Evolutionary conservation across 2,888 invertebrate species (phyloP).

Genomic region (Caenorhabditis plicata): DNA sequence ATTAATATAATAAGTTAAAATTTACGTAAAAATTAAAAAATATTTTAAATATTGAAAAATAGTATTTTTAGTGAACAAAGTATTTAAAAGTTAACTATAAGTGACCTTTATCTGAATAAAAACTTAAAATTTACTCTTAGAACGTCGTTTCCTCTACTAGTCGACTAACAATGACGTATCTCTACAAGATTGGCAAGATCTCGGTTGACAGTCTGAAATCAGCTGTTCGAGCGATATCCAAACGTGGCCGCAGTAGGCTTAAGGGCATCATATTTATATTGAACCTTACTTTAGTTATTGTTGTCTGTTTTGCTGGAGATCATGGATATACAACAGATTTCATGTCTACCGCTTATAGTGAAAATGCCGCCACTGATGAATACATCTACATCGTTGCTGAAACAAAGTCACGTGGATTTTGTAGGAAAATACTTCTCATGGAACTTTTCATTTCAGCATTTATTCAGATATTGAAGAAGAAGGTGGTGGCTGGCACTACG

Average conservation of each 20-base stretch:
- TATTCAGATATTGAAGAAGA: constrained; percentile 20
- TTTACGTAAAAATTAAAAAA: no score
- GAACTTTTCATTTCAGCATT: neutral
- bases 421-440: neutral
- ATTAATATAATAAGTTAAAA: no score
- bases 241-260: constrained; percentile 16
- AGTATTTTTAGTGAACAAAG: no score
- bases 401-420: constrained; percentile 25
- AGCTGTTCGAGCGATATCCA: constrained; percentile 8
- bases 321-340: constrained; percentile 20
- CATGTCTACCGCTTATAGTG: constrained; percentile 35
- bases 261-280: neutral
- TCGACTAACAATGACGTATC: constrained; percentile 11
- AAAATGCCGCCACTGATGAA: constrained; percentile 30
- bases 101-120: no score
- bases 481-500: constrained; percentile 15
- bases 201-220: constrained; percentile 5
- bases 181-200: constrained; percentile 5
- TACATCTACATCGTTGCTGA: constrained; percentile 43
- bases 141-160: no score
- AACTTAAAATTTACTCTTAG: no score
- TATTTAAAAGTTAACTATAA: no score
- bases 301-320: constrained; percentile 21
- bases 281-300: constrained; percentile 17
- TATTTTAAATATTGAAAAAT: no score